Percentiles rank a stretch among this genome's conserved stretches.
phyloP scores from a whole-genome alignment of 2,113 vertebrate species.

The Pseudorectes ferrugineus region DNA sequence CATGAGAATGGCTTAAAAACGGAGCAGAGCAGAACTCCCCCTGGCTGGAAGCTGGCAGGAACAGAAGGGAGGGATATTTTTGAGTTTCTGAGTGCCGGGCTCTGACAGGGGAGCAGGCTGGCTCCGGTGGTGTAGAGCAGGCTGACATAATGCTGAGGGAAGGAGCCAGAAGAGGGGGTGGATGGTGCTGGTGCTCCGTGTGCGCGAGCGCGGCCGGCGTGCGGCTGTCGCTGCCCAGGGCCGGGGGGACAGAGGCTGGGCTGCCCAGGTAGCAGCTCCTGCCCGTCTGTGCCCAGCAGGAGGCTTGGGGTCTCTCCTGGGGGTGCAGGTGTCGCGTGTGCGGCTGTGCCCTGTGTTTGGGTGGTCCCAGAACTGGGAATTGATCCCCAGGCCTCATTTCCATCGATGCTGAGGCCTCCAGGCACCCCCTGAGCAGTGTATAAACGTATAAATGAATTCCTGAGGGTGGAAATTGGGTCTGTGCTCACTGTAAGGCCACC shows the following conservation, averaged over 20 bases:
- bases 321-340: rapidly evolving
- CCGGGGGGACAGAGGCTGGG: background rate
- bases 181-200: background rate
- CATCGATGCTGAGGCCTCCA: background rate
- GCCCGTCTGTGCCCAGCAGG: background rate
- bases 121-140: background rate
- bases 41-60: background rate
- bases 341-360: background rate
- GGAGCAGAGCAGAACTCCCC: background rate
- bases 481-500: rapidly evolving
- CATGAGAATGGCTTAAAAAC: background rate
- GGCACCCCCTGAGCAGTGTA: rapidly evolving
- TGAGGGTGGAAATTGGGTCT: background rate
- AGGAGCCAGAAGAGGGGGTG: background rate
- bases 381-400: background rate
- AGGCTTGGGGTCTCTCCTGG: rapidly evolving
- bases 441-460: background rate
- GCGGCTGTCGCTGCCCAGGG: rapidly evolving
- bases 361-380: background rate
- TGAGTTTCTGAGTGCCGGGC: background rate
- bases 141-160: background rate
- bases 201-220: rapidly evolving
- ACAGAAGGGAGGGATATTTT: background rate
- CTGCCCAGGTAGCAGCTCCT: background rate
- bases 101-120: background rate